Percentiles rank a stretch among this genome's conserved stretches.
phyloP scores from a whole-genome alignment of 2,797 vertebrate genomes.

The Characodon lateralis region DNA sequence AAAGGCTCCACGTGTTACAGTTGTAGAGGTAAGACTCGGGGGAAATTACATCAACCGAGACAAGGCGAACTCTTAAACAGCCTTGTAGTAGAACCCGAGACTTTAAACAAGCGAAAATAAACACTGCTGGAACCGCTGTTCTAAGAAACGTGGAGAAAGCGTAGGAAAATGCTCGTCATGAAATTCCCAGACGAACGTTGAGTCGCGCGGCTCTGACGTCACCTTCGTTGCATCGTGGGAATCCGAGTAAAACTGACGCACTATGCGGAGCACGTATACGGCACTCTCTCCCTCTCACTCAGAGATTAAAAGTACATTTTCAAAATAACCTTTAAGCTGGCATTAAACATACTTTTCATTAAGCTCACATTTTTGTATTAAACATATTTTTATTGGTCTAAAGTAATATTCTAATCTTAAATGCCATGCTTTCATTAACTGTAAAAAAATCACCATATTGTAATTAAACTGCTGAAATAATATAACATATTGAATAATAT shows the following conservation, averaged over 20 bases:
- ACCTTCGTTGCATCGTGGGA: slow-evolving; percentile 61
- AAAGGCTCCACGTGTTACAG: neutral
- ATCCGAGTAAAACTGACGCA: slow-evolving; percentile 25
- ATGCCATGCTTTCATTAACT: neutral
- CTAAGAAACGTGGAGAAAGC: fast-evolving
- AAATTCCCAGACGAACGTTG: slow-evolving; percentile 23
- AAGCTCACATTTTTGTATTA: neutral
- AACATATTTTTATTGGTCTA: neutral
- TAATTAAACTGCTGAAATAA: neutral
- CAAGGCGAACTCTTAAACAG: neutral
- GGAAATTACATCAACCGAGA: neutral
- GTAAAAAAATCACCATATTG: neutral
- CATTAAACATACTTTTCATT: neutral
- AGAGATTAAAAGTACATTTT: neutral
- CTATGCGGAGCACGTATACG: no score
- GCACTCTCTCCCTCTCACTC: no score
- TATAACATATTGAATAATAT: no score
- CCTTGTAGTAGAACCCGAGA: fast-evolving
- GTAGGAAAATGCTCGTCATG: neutral
- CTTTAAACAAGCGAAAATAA: fast-evolving
- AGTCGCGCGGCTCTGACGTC: slow-evolving; percentile 49
- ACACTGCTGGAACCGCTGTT: fast-evolving
- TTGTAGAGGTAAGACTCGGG: neutral
- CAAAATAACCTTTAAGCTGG: neutral
- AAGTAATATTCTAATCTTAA: neutral